Base-by-base conservation (phyloP, 2,888 invertebrate genomes). In the Brenthis ino region DNA sequence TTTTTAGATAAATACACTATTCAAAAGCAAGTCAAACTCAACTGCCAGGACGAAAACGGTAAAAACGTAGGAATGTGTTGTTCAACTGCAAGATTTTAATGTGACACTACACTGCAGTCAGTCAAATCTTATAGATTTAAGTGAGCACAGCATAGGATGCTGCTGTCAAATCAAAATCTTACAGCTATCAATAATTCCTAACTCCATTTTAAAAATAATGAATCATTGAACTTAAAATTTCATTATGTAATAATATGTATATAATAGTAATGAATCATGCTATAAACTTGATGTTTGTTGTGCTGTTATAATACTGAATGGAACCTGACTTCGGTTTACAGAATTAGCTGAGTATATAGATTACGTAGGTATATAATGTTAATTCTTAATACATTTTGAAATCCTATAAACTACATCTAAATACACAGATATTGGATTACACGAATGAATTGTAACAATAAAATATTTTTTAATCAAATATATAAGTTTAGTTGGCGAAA, bases 381-480 rank as follows among this genome's bases (percentile, higher is more conserved):
- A 84, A 76, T 81, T 83, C 86, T 85, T 84, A 81, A 79, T 82
- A 84, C 81, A 82, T 84, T 78, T 83, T 80, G 82, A 85, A 88
- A 84, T 80, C 83, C 87, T 89, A 90, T 81, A 85, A 82, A 82
- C 90, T 91, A 91, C 86, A 77, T 79, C 80, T 85, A 86, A 87
- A 84, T 82, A 82, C 80, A 87, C 78, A 86, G 82, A 80, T 76
- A 78, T 76, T 75, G 79, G 83, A 82, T 78, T 86, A 85, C 74
- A 76, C 73, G 89, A 91, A 93, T 92, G 89, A 92, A 93, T 91
- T 89, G 90, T 84, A 82, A 75, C 82, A 88, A 88, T 91, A 85
- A 87, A 89, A 91, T 85, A 91, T 82, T 82, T 80, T 75, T 64
- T 54, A 37, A 37, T 53, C 13, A 77, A 74, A 72, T 68, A 69